Conservation (phyloP, 2,797 vertebrate species). For the Eulemur mongoz region DNA sequence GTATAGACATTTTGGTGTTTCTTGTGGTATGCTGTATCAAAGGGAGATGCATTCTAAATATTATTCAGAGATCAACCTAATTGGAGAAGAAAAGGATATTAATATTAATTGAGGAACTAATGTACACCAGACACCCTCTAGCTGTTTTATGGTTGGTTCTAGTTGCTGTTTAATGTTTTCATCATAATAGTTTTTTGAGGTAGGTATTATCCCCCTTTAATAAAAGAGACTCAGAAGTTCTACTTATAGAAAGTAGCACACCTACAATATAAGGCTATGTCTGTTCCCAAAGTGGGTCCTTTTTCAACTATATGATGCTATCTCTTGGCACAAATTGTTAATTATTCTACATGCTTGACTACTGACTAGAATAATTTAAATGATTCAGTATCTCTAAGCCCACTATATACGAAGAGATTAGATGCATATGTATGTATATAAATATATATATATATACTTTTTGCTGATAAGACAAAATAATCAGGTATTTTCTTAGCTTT, state of each 20-base stretch:
- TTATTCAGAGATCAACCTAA: slow-evolving; percentile 1
- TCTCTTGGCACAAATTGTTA: slow-evolving; percentile 46
- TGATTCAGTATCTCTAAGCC: slow-evolving; percentile 30
- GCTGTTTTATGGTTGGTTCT: neutral
- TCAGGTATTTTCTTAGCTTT: neutral
- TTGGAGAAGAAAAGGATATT: neutral
- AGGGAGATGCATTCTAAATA: neutral
- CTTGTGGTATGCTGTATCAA: neutral
- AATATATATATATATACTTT: neutral
- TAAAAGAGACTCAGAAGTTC: neutral
- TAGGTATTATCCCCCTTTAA: neutral
- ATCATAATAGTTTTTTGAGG: neutral
- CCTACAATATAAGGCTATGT: neutral
- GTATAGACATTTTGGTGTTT: neutral
- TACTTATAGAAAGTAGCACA: slow-evolving; percentile 42
- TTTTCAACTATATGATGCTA: neutral
- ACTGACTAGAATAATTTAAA: slow-evolving; percentile 42
- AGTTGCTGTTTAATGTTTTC: neutral
- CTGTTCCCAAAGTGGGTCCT: neutral
- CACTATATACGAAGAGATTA: neutral
- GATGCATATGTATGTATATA: neutral
- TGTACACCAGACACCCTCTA: neutral
- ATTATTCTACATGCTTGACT: slow-evolving; percentile 1
- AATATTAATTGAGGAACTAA: slow-evolving; percentile 11
- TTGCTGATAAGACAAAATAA: slow-evolving; percentile 4